Conservation (phyloP, 2,888 invertebrate species). For the Ctenicera cuprea region DNA sequence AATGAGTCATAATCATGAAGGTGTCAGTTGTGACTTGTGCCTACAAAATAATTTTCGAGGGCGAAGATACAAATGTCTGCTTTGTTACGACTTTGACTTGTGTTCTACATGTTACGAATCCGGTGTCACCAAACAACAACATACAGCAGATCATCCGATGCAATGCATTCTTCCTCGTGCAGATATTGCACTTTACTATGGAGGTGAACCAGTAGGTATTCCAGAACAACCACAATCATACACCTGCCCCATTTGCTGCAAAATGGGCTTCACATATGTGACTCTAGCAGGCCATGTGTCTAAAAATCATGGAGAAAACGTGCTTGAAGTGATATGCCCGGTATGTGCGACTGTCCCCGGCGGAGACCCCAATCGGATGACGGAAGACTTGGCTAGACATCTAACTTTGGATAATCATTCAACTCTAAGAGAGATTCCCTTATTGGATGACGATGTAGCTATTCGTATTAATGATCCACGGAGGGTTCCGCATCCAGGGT, state of each 20-base stretch:
- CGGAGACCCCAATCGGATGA: slow-evolving; percentile 28
- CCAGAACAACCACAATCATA: slow-evolving; percentile 27
- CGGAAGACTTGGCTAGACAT: slow-evolving; percentile 24
- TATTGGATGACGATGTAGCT: slow-evolving; percentile 21
- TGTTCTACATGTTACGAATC: slow-evolving; percentile 34
- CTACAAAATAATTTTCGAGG: slow-evolving; percentile 19
- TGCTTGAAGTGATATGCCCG: slow-evolving; percentile 22
- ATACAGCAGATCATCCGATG: slow-evolving; percentile 30
- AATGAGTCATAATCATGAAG: slow-evolving; percentile 16
- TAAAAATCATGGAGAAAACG: slow-evolving; percentile 2
- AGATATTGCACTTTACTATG: slow-evolving; percentile 26
- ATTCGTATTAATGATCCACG: slow-evolving; percentile 11
- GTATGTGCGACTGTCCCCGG: slow-evolving; percentile 28
- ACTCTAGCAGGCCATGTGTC: neutral
- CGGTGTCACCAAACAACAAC: slow-evolving; percentile 10
- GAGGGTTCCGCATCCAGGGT: neutral
- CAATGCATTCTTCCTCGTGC: slow-evolving; percentile 32
- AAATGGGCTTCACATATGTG: slow-evolving; percentile 20
- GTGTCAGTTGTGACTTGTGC: slow-evolving; percentile 32
- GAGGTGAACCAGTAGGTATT: neutral
- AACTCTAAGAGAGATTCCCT: slow-evolving; percentile 4
- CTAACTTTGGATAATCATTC: slow-evolving; percentile 23
- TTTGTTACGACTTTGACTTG: slow-evolving; percentile 37
- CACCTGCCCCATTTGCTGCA: slow-evolving; percentile 28
- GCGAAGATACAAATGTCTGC: slow-evolving; percentile 32